Evolutionary conservation across 2,797 vertebrate species (phyloP).

Genomic region (Lagorchestes hirsutus): DNA sequence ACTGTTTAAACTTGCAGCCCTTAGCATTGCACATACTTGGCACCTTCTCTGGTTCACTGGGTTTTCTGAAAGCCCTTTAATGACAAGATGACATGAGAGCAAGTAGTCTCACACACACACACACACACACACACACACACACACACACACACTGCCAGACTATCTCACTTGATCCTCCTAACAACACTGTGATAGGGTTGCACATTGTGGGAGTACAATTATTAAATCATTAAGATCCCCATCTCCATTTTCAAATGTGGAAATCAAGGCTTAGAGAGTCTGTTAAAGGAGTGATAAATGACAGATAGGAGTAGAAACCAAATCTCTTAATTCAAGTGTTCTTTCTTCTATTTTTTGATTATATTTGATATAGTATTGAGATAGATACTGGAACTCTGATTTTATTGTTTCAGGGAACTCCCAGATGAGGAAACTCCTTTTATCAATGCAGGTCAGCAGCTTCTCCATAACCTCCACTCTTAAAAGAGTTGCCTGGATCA

Average conservation of each 20-base stretch:
- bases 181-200: not conserved
- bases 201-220: not conserved
- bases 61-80: not conserved
- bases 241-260: not conserved
- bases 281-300: not conserved
- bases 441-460: not conserved
- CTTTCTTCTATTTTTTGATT: not conserved
- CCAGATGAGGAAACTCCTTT: not conserved
- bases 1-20: not conserved
- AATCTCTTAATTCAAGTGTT: not conserved
- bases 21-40: not conserved
- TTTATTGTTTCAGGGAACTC: not conserved
- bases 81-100: not conserved
- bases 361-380: not conserved
- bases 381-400: not conserved
- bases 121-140: too few species aligned
- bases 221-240: not conserved
- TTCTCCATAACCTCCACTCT: not conserved
- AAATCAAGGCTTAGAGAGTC: not conserved
- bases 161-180: not conserved
- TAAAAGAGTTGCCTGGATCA: not conserved
- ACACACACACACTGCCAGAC: too few species aligned
- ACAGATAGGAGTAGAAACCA: not conserved
- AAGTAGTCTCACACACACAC: too few species aligned
- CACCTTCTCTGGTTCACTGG: not conserved